Conservation (phyloP, 2,888 invertebrate genomes). For the Drosophila recens region DNA sequence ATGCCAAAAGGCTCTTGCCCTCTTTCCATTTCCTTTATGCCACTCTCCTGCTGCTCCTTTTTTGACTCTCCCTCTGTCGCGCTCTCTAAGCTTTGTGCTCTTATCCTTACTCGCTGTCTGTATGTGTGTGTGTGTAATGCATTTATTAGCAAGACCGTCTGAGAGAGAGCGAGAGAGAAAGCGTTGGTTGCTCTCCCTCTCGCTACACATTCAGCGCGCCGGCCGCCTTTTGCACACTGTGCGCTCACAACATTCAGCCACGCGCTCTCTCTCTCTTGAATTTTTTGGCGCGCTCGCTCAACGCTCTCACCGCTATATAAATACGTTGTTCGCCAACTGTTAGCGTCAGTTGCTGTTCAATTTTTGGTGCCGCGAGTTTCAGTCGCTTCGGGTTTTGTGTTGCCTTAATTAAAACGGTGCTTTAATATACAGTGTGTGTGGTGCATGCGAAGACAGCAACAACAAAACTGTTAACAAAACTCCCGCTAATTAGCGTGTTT, state of each 20-base stretch:
- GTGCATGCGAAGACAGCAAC: neutral
- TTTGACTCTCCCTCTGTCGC: constrained; percentile 6
- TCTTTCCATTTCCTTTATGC: constrained; percentile 7
- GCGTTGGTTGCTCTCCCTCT: neutral
- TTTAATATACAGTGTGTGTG: constrained; percentile 24
- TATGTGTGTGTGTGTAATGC: neutral
- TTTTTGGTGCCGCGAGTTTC: constrained; percentile 31
- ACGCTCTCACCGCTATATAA: constrained; percentile 17
- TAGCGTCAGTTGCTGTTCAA: constrained; percentile 29
- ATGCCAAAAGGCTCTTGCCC: constrained; percentile 29
- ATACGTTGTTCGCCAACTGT: neutral
- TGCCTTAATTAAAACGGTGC: constrained; percentile 24
- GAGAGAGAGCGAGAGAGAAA: neutral
- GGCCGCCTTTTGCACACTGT: constrained; percentile 6
- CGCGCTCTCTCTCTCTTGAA: neutral
- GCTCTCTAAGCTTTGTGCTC: neutral
- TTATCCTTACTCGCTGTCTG: constrained; percentile 7
- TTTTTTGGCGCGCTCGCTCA: constrained; percentile 34
- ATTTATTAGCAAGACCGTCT: neutral
- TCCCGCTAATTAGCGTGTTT: constrained; percentile 22
- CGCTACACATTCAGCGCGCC: constrained; percentile 22
- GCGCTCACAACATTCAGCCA: constrained; percentile 16
- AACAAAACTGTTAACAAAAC: constrained; percentile 15
- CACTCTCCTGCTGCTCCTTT: neutral
- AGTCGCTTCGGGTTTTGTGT: neutral